Conservation (phyloP, 92 coral and sea anemone species). For the Bergia puertoricense region DNA sequence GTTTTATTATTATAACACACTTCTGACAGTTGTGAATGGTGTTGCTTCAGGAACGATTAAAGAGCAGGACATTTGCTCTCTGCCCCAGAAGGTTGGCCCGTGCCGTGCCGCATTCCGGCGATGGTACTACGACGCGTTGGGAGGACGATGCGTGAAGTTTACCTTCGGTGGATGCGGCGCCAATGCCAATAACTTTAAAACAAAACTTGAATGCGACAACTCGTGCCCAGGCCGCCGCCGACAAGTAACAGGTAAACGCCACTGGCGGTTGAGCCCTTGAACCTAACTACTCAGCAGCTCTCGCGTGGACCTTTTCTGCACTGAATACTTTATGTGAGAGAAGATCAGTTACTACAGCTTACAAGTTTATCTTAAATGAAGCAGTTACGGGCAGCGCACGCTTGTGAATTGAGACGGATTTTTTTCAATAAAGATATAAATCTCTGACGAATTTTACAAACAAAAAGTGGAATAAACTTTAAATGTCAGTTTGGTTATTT, state of each 20-base stretch:
- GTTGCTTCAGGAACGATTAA: conserved; percentile 30
- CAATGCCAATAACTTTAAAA: conserved; percentile 84
- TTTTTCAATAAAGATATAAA: no score
- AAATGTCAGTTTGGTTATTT: no score
- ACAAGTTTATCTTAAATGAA: no score
- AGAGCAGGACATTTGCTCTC: conserved; percentile 46
- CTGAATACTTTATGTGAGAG: no score
- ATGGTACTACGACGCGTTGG: conserved; percentile 82
- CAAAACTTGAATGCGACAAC: conserved; percentile 72
- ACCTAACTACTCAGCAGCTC: neutral
- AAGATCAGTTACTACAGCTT: no score
- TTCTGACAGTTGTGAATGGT: neutral
- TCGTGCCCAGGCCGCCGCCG: conserved; percentile 47
- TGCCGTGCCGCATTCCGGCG: conserved; percentile 78
- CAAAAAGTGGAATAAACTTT: no score
- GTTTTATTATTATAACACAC: neutral
- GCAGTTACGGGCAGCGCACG: no score
- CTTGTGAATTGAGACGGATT: no score
- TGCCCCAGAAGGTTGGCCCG: conserved; percentile 56
- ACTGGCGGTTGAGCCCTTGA: neutral
- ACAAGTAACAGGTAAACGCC: conserved; percentile 22
- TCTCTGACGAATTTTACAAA: no score
- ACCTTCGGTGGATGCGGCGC: conserved; percentile 84
- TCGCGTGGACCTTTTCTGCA: no score
- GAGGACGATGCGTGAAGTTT: conserved; percentile 75